Evolutionary conservation across 1,140 invertebrate genomes (phyloP).

Genomic region (Myzus persicae): DNA sequence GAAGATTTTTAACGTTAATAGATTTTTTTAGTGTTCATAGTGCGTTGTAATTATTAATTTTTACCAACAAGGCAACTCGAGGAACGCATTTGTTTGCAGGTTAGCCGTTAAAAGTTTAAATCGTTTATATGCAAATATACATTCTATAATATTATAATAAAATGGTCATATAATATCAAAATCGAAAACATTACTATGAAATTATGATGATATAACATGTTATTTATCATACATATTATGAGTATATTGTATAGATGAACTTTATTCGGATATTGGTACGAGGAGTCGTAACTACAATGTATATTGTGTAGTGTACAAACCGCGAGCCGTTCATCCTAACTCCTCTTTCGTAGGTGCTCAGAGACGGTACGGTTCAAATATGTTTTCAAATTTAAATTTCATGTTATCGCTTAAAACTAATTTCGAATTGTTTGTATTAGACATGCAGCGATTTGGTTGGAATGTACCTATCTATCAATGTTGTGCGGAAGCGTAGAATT

Average conservation of each 20-base stretch:
- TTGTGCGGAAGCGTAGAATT: too few relatives aligned
- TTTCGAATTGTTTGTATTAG: too few relatives aligned
- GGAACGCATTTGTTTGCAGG: neutral
- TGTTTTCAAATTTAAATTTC: too few relatives aligned
- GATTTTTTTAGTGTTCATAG: neutral
- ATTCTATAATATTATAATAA: neutral
- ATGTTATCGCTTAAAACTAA: too few relatives aligned
- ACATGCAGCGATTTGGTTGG: too few relatives aligned
- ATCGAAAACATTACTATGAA: neutral
- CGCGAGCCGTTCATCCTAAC: neutral
- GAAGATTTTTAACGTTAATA: too few relatives aligned
- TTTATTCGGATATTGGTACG: neutral
- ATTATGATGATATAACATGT: neutral
- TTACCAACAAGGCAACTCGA: too few relatives aligned
- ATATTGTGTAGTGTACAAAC: neutral
- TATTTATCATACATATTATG: too few relatives aligned
- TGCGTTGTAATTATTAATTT: neutral
- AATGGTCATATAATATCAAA: neutral
- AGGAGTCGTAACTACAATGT: too few relatives aligned
- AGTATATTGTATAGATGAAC: neutral
- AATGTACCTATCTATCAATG: too few relatives aligned
- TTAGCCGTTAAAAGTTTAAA: neutral
- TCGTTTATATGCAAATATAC: neutral
- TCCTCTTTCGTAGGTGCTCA: neutral
- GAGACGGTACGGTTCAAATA: too few relatives aligned